Evolutionary conservation across 2,888 invertebrate genomes (phyloP).

Genomic region (Cosmia pyralina): DNA sequence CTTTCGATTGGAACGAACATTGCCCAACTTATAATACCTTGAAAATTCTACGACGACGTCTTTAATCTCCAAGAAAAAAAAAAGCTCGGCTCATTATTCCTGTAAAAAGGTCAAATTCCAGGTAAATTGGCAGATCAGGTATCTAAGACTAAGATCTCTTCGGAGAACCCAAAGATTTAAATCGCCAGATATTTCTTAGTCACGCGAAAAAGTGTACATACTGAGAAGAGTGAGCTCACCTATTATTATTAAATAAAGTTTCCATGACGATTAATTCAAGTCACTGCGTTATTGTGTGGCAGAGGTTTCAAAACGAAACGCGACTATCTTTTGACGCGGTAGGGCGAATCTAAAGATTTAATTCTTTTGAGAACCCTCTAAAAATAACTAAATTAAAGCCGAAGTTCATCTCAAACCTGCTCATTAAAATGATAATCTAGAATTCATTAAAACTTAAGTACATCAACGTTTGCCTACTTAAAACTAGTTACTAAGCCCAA

Average conservation of each 20-base stretch:
- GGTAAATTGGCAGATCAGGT: constrained; percentile 34
- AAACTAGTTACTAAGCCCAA: constrained; percentile 17
- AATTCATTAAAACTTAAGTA: constrained; percentile 29
- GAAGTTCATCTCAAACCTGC: neutral
- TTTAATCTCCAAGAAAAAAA: constrained; percentile 13
- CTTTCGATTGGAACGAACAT: neutral
- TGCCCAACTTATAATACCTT: neutral
- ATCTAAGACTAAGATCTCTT: constrained; percentile 32
- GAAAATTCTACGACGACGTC: neutral
- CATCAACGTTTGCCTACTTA: constrained; percentile 1
- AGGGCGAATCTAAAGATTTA: neutral
- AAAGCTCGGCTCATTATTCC: neutral
- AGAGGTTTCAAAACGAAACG: too few relatives aligned
- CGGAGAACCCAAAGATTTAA: neutral
- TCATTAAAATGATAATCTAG: constrained; percentile 33
- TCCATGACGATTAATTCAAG: too few relatives aligned
- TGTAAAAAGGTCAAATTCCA: constrained; percentile 21
- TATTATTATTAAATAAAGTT: too few relatives aligned
- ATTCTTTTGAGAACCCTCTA: neutral
- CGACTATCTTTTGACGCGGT: neutral
- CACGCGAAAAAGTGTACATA: neutral
- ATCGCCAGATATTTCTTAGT: neutral
- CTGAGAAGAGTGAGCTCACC: neutral
- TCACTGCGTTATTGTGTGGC: too few relatives aligned
- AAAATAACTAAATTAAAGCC: constrained; percentile 27